Evolutionary conservation across 2,888 invertebrate species (phyloP).

Genomic region (Eubasilissa splendida): DNA sequence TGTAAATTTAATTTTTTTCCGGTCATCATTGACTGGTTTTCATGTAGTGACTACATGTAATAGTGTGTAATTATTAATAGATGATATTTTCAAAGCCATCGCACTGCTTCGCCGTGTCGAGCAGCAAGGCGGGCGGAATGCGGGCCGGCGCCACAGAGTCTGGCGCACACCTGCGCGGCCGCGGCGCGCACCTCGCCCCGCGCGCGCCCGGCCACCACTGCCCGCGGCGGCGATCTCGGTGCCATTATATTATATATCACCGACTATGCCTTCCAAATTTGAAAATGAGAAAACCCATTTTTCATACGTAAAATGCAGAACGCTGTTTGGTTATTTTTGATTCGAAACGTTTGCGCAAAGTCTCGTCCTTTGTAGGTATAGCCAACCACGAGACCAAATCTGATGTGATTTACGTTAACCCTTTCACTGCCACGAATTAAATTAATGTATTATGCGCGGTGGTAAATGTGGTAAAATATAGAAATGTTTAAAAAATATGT

Average conservation of each 20-base stretch:
- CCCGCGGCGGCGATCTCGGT: constrained; percentile 4
- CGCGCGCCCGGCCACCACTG: background rate
- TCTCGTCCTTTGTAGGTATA: too few relatives aligned
- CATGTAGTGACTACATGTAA: too few relatives aligned
- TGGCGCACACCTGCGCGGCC: constrained; percentile 76
- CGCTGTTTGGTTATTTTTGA: background rate
- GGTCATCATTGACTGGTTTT: too few relatives aligned
- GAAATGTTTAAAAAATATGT: too few relatives aligned
- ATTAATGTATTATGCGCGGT: too few relatives aligned
- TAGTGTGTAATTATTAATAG: background rate
- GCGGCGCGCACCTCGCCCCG: background rate
- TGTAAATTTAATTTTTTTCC: too few relatives aligned
- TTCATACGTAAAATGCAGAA: background rate
- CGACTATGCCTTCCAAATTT: constrained; percentile 10
- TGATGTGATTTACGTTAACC: too few relatives aligned
- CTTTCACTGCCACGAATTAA: too few relatives aligned
- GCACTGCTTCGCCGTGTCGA: constrained; percentile 63
- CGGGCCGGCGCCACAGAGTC: constrained; percentile 77
- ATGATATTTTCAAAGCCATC: constrained; percentile 13
- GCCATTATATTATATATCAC: background rate
- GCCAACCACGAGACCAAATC: too few relatives aligned
- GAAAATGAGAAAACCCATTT: constrained; percentile 9
- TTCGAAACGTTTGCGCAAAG: background rate
- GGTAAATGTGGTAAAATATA: too few relatives aligned
- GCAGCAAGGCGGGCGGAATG: constrained; percentile 70